A percentile compares a stretch with the other conserved stretches of the same genome.
phyloP scores from a whole-genome alignment of 2,888 invertebrate genomes.

The Ditylenchus weischeri region DNA sequence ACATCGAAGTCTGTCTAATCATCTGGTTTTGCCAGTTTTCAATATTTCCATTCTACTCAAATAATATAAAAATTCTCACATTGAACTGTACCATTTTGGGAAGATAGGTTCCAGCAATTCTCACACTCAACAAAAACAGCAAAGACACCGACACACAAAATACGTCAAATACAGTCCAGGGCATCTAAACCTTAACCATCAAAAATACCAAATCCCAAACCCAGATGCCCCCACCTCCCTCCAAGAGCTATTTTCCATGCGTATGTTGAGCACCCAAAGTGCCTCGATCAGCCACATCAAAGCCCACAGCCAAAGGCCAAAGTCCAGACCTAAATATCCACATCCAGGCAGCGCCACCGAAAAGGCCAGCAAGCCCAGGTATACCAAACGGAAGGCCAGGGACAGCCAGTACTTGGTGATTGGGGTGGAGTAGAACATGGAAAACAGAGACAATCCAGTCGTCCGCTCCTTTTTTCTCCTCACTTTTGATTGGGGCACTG shows the following conservation, averaged over 20 bases:
- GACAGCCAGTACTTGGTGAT: constrained; percentile 62
- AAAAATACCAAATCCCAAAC: too few species aligned
- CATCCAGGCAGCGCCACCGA: constrained; percentile 20
- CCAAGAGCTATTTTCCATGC: constrained; percentile 9
- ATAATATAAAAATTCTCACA: constrained; percentile 7
- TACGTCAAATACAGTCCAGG: constrained; percentile 40
- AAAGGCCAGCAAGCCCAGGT: constrained; percentile 44
- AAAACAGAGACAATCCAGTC: neutral
- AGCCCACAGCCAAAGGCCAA: constrained; percentile 58
- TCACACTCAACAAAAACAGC: constrained; percentile 30
- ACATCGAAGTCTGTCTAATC: too few species aligned
- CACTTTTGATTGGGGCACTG: neutral
- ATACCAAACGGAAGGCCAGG: constrained; percentile 55
- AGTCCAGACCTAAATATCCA: constrained; percentile 50
- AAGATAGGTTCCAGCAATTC: constrained; percentile 16
- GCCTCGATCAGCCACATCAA: constrained; percentile 51
- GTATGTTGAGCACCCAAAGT: constrained; percentile 37
- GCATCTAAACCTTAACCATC: constrained; percentile 22
- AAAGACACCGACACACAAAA: constrained; percentile 38
- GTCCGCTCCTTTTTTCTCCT: neutral
- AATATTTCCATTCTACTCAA: too few species aligned
- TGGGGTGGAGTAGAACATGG: constrained; percentile 60
- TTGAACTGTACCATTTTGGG: constrained; percentile 14
- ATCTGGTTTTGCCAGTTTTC: too few species aligned
- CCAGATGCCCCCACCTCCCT: neutral